These are phyloP conservation scores for Dolichallabes microphthalmus DNA, from an alignment of 2,113 vertebrate genomes.

Conservation along the genomic window DNA sequence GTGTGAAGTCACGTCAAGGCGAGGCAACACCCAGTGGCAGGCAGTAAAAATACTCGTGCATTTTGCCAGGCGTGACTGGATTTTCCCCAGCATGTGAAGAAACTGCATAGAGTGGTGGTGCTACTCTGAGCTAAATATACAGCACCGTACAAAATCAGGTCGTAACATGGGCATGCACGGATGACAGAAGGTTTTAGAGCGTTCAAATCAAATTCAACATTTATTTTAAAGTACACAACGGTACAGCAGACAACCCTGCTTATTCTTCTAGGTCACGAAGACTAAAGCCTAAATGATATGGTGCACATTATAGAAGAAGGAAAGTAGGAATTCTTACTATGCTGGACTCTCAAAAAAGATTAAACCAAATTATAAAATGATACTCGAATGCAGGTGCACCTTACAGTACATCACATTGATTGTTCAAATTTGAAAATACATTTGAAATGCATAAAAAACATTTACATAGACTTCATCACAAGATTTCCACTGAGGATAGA, in stretches of 20 bases:
- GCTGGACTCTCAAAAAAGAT: background rate
- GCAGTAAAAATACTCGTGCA: conserved; percentile 60
- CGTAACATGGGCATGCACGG: background rate
- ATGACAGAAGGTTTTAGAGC: background rate
- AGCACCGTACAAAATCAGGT: background rate
- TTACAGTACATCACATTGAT: background rate
- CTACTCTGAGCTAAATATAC: background rate
- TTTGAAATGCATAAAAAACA: background rate
- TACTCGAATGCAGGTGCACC: background rate
- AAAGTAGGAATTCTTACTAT: background rate
- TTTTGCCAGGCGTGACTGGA: conserved; percentile 60
- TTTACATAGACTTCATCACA: background rate
- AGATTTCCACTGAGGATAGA: background rate
- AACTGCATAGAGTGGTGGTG: conserved; percentile 28
- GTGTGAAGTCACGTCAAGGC: conserved; percentile 13
- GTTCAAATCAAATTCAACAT: background rate
- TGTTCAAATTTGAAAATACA: background rate
- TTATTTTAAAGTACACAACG: too few relatives aligned
- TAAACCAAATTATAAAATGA: background rate
- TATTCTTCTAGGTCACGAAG: background rate
- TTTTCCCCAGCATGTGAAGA: conserved; percentile 48
- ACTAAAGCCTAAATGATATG: background rate
- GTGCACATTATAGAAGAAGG: background rate
- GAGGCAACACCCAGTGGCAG: conserved; percentile 66
- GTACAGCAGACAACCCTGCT: background rate